Base-by-base conservation (phyloP, 2,113 vertebrate species). In the Dendropsophus ebraccatus region DNA sequence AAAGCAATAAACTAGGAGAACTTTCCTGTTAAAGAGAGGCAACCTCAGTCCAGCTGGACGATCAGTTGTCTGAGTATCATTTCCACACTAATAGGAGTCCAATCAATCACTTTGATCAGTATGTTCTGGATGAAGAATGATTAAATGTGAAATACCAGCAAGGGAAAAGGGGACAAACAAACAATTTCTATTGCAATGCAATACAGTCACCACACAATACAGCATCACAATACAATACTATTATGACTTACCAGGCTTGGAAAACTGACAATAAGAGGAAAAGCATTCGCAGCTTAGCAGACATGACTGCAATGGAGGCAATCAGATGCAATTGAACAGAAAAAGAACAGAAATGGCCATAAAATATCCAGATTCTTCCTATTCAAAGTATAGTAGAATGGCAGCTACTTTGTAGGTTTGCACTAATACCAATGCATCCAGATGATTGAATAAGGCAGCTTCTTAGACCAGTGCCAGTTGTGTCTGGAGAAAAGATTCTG, bases 241-340 rank as follows among this genome's bases (percentile, higher is more conserved):
- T 25, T 47, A 16, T 41, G 90, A 95, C 97, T 97, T 92, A 99
- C 97, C 97, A 92, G 41, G 94, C 94, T 69, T 93, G 91, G 54
- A 97, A 94, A 79, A 94, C 94, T 0, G 95, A 95, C 85, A 97
- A 91, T 52, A 98, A 94, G 85, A 95, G 92, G 87, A 96, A 89
- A 82, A 91, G 88, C 56, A 92, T 88, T 90, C 95, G 88, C 49
- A 95, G 92, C 91, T 89, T 95, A 88, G 93, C 86, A 85, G 94
- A 92, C 97, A 98, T 99, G 92, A 91, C 94, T 92, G 54, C 82
- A 77, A 88, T 87, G 84, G 87, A 76, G 52, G 58, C 21, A 83
- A 72, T 70, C 87, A 89, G 90, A 88, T 90, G 69, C 90, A 86
- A 41, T 10, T 23, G 88, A 90, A 87, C 81, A n/a, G n/a, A 87